Evolutionary conservation across 2,113 vertebrate species (phyloP).

Genomic region (Hippocampus guttulatus): DNA sequence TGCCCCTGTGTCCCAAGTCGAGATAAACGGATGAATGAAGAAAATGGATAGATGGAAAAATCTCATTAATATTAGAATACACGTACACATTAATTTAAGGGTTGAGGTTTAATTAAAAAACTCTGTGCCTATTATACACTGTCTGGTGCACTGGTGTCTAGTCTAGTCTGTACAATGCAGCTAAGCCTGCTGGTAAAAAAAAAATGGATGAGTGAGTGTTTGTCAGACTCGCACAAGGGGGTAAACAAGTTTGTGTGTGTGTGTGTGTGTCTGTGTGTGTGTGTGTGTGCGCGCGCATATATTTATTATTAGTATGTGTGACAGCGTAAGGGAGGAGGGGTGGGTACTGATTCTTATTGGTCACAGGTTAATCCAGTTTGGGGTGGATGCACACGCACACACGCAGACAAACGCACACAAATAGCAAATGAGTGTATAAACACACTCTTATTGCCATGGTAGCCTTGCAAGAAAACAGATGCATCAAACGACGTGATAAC

Average conservation of each 20-base stretch:
- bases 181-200: background rate
- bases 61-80: too few relatives aligned
- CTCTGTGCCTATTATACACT: too few relatives aligned
- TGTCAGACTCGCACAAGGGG: background rate
- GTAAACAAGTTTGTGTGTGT: background rate
- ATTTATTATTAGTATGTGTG: background rate
- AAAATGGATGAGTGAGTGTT: background rate
- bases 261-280: background rate
- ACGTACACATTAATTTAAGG: too few relatives aligned
- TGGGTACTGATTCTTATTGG: conserved; percentile 44
- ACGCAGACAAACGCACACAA: conserved; percentile 18
- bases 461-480: conserved; percentile 80
- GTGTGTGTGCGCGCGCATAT: background rate
- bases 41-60: too few relatives aligned
- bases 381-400: conserved; percentile 50
- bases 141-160: too few relatives aligned
- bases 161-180: too few relatives aligned
- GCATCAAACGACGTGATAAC: conserved; percentile 71
- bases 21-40: too few relatives aligned
- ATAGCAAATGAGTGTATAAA: conserved; percentile 53
- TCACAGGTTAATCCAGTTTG: conserved; percentile 72
- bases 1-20: too few relatives aligned
- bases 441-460: conserved; percentile 85
- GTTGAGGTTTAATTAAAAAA: too few relatives aligned
- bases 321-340: background rate